phyloP scores from a whole-genome alignment of 2,797 vertebrate species.

The Kryptolebias ocellatus region DNA sequence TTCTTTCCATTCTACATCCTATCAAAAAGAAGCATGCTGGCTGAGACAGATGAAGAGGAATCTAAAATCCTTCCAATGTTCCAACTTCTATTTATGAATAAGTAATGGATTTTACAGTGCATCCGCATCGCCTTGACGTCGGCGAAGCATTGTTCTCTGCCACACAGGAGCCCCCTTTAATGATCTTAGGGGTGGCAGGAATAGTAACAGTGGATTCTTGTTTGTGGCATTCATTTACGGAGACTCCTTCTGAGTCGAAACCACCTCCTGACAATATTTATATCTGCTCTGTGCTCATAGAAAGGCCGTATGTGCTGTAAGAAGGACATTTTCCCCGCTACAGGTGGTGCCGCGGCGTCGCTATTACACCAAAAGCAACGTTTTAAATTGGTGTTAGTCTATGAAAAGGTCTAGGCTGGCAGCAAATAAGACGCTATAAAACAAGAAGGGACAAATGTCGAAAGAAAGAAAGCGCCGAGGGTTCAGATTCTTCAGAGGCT shows the following conservation, averaged over 20 bases:
- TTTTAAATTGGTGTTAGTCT: conserved; percentile 28
- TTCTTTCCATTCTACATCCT: conserved; percentile 42
- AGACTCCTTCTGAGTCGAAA: conserved; percentile 23
- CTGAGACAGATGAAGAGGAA: conserved; percentile 55
- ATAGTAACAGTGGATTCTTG: conserved; percentile 9
- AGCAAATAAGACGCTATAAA: conserved; percentile 25
- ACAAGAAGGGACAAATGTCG: conserved; percentile 32
- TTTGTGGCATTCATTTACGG: conserved; percentile 17
- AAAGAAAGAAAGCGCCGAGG: neutral
- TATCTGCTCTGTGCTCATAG: conserved; percentile 5
- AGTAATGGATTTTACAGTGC: conserved; percentile 69
- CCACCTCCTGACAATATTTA: conserved; percentile 23
- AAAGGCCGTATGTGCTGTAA: conserved; percentile 3
- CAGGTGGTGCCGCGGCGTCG: conserved; percentile 19
- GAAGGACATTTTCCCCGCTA: conserved; percentile 3
- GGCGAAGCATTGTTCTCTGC: conserved; percentile 62
- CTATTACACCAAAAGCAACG: conserved; percentile 14
- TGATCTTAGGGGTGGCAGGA: conserved; percentile 19
- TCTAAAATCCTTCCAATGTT: conserved; percentile 81
- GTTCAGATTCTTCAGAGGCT: conserved; percentile 15
- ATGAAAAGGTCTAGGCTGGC: conserved; percentile 35
- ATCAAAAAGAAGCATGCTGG: conserved; percentile 39
- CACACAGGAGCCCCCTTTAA: conserved; percentile 58
- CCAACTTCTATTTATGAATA: conserved; percentile 72
- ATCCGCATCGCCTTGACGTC: conserved; percentile 72